Conservation (phyloP, 2,888 invertebrate genomes). For the Cataglyphis cursor region DNA sequence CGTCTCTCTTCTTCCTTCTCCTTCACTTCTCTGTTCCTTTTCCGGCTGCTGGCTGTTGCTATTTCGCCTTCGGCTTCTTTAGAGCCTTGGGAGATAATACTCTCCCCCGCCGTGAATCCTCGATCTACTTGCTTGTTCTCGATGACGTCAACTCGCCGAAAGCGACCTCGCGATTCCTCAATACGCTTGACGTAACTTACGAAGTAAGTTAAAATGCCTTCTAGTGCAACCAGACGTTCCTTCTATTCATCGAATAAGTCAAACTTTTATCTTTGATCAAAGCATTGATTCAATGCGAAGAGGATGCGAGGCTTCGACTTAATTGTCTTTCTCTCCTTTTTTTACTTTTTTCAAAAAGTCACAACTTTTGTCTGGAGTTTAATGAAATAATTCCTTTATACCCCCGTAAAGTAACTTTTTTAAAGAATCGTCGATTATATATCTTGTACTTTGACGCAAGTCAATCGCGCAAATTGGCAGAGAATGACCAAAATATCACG, state of each 20-base stretch:
- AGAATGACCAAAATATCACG: slow-evolving; percentile 21
- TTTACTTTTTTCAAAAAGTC: slow-evolving; percentile 10
- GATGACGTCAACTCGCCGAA: slow-evolving; percentile 71
- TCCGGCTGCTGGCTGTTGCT: background rate
- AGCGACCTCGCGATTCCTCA: slow-evolving; percentile 62
- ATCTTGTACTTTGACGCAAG: background rate
- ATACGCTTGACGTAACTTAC: slow-evolving; percentile 37
- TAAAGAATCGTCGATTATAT: background rate
- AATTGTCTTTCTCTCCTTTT: slow-evolving; percentile 15
- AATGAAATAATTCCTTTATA: slow-evolving; percentile 17
- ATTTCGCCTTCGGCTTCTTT: slow-evolving; percentile 43
- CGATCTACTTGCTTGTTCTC: slow-evolving; percentile 69
- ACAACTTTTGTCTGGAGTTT: slow-evolving; percentile 8
- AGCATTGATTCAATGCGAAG: background rate
- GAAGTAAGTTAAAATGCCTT: slow-evolving; percentile 53
- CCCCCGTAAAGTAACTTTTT: background rate
- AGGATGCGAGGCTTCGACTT: slow-evolving; percentile 4
- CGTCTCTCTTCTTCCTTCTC: background rate
- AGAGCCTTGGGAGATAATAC: slow-evolving; percentile 64
- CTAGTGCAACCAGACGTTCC: slow-evolving; percentile 62
- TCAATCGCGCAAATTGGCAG: slow-evolving; percentile 11
- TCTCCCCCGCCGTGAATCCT: slow-evolving; percentile 53
- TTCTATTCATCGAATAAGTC: slow-evolving; percentile 46
- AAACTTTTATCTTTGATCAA: slow-evolving; percentile 51
- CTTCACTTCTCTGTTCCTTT: background rate